These are phyloP conservation scores for Muscicapa comitata DNA, from an alignment of 2,797 vertebrate species.

Conservation along the genomic window DNA sequence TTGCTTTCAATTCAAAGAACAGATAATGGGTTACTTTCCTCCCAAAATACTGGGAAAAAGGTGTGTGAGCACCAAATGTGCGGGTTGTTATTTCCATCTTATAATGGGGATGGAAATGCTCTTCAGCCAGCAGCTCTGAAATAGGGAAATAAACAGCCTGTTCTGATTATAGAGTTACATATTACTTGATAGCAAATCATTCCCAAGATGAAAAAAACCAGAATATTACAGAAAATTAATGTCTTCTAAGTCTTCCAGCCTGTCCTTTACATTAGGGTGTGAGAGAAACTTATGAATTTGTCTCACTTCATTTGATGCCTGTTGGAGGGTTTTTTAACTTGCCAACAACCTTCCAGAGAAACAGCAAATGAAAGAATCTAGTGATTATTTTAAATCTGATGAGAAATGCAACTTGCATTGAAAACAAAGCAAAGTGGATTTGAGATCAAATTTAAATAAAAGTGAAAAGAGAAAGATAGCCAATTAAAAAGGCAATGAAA, in stretches of 20 bases:
- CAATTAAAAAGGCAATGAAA: not conserved
- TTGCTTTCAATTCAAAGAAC: conserved; percentile 4
- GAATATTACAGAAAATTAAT: conserved; percentile 6
- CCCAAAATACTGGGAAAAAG: not conserved
- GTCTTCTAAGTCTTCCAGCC: not conserved
- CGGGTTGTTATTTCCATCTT: not conserved
- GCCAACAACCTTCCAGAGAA: not conserved
- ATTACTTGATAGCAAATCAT: conserved; percentile 5
- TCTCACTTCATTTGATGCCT: not conserved
- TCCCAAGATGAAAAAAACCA: not conserved
- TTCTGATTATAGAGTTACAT: not conserved
- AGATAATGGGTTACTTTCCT: conserved; percentile 47
- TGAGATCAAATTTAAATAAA: not conserved
- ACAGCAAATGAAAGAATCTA: not conserved
- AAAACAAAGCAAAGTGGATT: not conserved
- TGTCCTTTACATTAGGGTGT: not conserved
- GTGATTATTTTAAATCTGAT: not conserved
- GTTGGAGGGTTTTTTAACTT: not conserved
- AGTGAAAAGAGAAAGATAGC: not conserved
- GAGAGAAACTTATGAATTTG: not conserved
- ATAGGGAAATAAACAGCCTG: not conserved
- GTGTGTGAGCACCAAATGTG: not conserved
- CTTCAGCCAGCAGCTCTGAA: not conserved
- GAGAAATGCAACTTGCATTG: not conserved
- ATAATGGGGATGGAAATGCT: not conserved